These are phyloP conservation scores for Neuroscelio doddi DNA, from an alignment of 2,888 invertebrate genomes.

Conservation along the genomic window DNA sequence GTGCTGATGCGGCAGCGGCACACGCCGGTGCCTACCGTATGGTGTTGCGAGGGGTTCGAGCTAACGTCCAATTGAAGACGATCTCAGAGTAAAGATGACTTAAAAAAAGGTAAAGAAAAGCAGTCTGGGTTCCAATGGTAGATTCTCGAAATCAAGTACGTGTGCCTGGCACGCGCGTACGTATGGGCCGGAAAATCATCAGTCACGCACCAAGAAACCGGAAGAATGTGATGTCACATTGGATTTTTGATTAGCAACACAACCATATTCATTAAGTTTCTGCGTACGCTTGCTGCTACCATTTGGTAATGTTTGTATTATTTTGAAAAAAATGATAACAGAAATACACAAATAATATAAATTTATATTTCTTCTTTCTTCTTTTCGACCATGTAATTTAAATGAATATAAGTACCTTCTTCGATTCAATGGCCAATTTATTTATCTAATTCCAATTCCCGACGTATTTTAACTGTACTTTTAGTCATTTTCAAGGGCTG, in stretches of 20 bases:
- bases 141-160: conserved; percentile 47
- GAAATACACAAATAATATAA: neutral
- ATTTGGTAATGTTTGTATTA: conserved; percentile 1
- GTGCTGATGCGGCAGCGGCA: too few species aligned
- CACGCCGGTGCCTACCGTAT: conserved; percentile 44
- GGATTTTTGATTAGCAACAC: conserved; percentile 15
- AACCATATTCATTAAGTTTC: too few species aligned
- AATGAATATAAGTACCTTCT: too few species aligned
- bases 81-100: conserved; percentile 20
- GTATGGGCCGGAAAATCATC: conserved; percentile 51
- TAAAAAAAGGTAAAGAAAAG: conserved; percentile 31
- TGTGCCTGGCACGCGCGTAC: conserved; percentile 54
- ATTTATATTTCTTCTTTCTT: too few species aligned
- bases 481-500: too few species aligned
- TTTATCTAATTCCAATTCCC: too few species aligned
- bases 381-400: too few species aligned
- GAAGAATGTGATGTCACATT: conserved; percentile 44
- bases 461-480: too few species aligned
- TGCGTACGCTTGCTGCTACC: too few species aligned
- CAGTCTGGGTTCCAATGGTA: conserved; percentile 27
- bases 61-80: conserved; percentile 39
- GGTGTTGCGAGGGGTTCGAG: conserved; percentile 34
- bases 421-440: too few species aligned
- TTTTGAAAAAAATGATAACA: conserved; percentile 3
- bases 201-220: conserved; percentile 50